Evolutionary conservation across 2,113 vertebrate species (phyloP).

Genomic region (Callopanchax toddi): DNA sequence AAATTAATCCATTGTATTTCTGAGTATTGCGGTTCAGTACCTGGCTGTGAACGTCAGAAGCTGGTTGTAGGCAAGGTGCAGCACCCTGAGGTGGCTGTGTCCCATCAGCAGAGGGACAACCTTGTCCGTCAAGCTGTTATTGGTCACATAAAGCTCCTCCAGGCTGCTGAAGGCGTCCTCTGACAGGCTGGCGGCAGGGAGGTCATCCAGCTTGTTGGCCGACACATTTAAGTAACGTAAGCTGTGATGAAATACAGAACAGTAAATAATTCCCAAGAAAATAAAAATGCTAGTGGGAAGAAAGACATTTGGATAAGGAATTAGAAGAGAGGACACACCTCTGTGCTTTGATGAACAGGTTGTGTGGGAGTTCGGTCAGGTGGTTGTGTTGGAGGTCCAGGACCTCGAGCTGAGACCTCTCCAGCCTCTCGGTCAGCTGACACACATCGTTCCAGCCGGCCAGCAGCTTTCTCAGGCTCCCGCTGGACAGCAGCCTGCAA

Average conservation of each 20-base stretch:
- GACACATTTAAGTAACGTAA: constrained; percentile 93
- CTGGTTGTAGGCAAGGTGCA: constrained; percentile 95
- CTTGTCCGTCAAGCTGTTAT: constrained; percentile 93
- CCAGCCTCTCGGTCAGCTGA: constrained; percentile 85
- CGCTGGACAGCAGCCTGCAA: constrained; percentile 86
- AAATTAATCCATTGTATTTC: background rate
- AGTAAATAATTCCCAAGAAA: background rate
- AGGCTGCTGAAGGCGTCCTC: constrained; percentile 90
- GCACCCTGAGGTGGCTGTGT: constrained; percentile 88
- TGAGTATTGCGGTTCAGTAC: constrained; percentile 61
- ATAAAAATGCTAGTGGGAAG: background rate
- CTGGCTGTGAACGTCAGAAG: constrained; percentile 96
- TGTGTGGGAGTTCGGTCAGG: constrained; percentile 88
- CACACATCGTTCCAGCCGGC: constrained; percentile 87
- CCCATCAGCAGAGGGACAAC: constrained; percentile 90
- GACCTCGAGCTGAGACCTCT: constrained; percentile 87
- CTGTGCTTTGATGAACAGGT: constrained; percentile 90
- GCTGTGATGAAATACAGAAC: constrained; percentile 68
- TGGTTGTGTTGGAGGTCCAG: constrained; percentile 95
- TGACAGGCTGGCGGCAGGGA: constrained; percentile 90
- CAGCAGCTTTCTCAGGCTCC: constrained; percentile 89
- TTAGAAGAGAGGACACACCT: constrained; percentile 76
- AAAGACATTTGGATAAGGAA: background rate
- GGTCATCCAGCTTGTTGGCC: constrained; percentile 92
- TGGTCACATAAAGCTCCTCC: constrained; percentile 94